Evolutionary conservation across 2,888 invertebrate genomes (phyloP).

Genomic region (Acrocyrtus sp.): DNA sequence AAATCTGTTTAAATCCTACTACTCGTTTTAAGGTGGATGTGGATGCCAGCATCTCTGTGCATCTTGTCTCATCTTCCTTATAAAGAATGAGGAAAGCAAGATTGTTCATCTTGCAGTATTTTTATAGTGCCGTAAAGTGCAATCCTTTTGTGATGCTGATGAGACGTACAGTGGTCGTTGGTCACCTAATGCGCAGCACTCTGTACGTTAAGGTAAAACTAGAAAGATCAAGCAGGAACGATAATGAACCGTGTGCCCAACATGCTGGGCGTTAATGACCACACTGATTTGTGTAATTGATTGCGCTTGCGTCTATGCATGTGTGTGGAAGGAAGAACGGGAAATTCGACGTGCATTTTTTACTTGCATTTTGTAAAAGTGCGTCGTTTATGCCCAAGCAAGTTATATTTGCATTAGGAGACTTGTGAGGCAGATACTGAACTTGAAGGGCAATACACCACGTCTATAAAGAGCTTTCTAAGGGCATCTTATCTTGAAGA

Average conservation of each 20-base stretch:
- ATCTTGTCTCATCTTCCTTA: neutral
- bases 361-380: neutral
- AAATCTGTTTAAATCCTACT: neutral
- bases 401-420: neutral
- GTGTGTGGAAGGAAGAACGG: slow-evolving; percentile 12
- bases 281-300: slow-evolving; percentile 32
- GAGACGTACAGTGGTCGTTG: neutral
- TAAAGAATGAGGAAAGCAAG: neutral
- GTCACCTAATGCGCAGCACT: neutral
- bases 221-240: slow-evolving; percentile 13
- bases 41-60: too few species aligned
- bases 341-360: neutral
- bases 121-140: slow-evolving; percentile 29
- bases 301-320: neutral
- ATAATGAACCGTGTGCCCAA: slow-evolving; percentile 29
- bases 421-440: too few species aligned
- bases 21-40: neutral
- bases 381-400: too few species aligned
- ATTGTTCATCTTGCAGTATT: neutral
- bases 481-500: too few species aligned
- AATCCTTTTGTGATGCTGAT: slow-evolving; percentile 20
- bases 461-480: too few species aligned
- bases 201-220: neutral
- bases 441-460: too few species aligned
- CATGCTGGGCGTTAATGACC: slow-evolving; percentile 36